Evolutionary conservation across 2,113 vertebrate genomes (phyloP), one percentile per base, ranked within the genome.

Genomic region (Tachycineta bicolor): DNA sequence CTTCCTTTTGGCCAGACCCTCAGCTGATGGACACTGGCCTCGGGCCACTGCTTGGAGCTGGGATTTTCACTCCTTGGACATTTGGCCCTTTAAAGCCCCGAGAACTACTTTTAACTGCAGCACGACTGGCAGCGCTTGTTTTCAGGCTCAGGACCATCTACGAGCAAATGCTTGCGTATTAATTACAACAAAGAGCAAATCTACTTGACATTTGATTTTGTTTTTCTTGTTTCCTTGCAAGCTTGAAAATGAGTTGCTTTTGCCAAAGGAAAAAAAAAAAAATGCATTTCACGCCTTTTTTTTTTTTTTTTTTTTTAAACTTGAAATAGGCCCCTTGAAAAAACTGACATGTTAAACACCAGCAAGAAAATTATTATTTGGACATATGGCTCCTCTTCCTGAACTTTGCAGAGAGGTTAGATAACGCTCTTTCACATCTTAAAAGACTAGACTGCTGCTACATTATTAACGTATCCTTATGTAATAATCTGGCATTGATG

Each of bases 121-220:
- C 41, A 28, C 1, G 12, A 88, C 85, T 90, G 79, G 74, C 6
- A 15, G 47, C 74, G 33, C 76, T 71, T 86, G 37, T 89, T 96
- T 92, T 37, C 85, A 84, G 68, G 85, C 93, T 93, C 76, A 74
- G 85, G 87, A 95, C 92, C 85, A 47, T 95, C 84, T 93, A 94
- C 50, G 1, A 87, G 91, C 24, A 5, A 93, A 84, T 77, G 94
- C 94, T 94, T 95, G 84, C 0, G 88, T 97, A 94, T 96, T 96
- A 95, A 95, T 97, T 97, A 94, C 96, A 97, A 93, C 94, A 96
- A 96, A 96, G 90, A 96, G 94, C 96, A 97, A 93, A 94, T 96
- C 96, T 96, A 95, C 92, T 96, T 97, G 96, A 97, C 94, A 95
- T 97, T 97, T 97, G 96, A 95, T 95, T 96, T 96, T 96, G 96